Conservation (phyloP, 2,888 invertebrate genomes). For the Ochlodes sylvanus region DNA sequence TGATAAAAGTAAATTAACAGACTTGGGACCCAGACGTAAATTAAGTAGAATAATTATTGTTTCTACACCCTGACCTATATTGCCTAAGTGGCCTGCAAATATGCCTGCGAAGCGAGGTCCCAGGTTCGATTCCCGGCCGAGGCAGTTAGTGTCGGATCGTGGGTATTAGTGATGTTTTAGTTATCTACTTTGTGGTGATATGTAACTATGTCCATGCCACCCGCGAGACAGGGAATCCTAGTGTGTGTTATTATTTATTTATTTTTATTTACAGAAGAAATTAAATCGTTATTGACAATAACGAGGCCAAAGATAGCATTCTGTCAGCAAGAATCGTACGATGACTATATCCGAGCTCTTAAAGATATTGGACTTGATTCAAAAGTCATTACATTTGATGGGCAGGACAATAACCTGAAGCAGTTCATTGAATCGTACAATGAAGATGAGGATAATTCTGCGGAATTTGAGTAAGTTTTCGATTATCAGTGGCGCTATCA, state of each 20-base stretch:
- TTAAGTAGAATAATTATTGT: too few relatives aligned
- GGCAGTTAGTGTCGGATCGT: too few relatives aligned
- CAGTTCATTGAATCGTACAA: slow-evolving; percentile 54
- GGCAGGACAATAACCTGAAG: slow-evolving; percentile 56
- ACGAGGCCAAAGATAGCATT: slow-evolving; percentile 64
- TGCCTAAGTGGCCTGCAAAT: too few relatives aligned
- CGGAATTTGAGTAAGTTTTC: slow-evolving; percentile 50
- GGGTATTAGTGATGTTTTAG: too few relatives aligned
- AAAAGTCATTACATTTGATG: slow-evolving; percentile 60
- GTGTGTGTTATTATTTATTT: neutral
- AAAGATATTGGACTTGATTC: slow-evolving; percentile 55
- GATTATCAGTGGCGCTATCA: neutral
- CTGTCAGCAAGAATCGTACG: slow-evolving; percentile 57
- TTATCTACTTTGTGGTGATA: too few relatives aligned
- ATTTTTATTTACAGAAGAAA: slow-evolving; percentile 59
- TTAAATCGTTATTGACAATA: slow-evolving; percentile 58
- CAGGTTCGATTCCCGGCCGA: too few relatives aligned
- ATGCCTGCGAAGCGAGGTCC: too few relatives aligned
- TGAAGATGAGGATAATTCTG: slow-evolving; percentile 47
- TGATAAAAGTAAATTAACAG: too few relatives aligned
- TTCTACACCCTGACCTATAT: too few relatives aligned
- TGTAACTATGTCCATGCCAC: too few relatives aligned
- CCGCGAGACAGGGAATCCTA: too few relatives aligned
- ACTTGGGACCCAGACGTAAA: too few relatives aligned
- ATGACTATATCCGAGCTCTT: slow-evolving; percentile 51